These are phyloP conservation scores for Junonia oenone DNA, from an alignment of 2,888 invertebrate genomes.

Conservation along the genomic window DNA sequence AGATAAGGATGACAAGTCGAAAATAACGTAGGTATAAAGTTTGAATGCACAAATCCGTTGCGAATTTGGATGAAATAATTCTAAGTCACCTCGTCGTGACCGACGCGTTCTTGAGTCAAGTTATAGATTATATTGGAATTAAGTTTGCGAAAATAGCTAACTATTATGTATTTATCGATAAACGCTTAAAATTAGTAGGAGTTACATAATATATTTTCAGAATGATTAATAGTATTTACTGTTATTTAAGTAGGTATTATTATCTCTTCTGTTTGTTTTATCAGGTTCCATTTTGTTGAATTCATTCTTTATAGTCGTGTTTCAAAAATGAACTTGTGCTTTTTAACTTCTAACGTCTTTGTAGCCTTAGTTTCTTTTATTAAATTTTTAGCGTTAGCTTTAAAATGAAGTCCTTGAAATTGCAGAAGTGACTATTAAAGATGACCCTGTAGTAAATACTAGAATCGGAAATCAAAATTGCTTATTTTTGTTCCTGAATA, in stretches of 20 bases:
- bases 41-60: slow-evolving; percentile 8
- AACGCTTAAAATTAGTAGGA: too few relatives aligned
- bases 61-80: slow-evolving; percentile 13
- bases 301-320: too few relatives aligned
- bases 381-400: too few relatives aligned
- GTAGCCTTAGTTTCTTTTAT: too few relatives aligned
- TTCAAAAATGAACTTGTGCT: too few relatives aligned
- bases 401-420: background rate
- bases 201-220: too few relatives aligned
- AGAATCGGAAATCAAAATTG: background rate
- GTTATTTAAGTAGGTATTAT: too few relatives aligned
- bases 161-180: background rate
- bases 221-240: too few relatives aligned
- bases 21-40: background rate
- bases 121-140: background rate
- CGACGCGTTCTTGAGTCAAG: background rate
- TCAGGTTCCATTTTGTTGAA: too few relatives aligned
- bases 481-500: background rate
- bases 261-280: too few relatives aligned
- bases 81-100: slow-evolving; percentile 16
- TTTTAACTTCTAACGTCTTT: too few relatives aligned
- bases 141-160: background rate
- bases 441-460: background rate
- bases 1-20: background rate
- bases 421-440: background rate